Base-by-base conservation (phyloP, 2,113 vertebrate species). In the Chlamydotis undulata region DNA sequence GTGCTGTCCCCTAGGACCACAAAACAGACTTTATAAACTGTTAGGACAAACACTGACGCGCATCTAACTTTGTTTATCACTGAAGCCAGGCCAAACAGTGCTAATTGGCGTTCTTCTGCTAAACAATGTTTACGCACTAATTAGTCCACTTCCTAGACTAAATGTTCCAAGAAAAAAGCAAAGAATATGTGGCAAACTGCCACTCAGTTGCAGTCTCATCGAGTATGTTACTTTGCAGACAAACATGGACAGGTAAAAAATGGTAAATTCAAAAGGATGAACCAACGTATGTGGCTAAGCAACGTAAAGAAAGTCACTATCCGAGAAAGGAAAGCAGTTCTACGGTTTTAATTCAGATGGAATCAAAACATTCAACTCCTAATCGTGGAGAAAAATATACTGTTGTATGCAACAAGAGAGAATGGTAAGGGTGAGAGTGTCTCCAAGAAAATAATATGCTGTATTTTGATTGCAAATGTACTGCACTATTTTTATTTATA, bases 61-160 rank as follows among this genome's bases (percentile, higher is more conserved):
- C 95, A 94, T 97, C 91, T 92, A 94, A 93, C 92, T 97, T 95
- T 98, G 96, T 97, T 98, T 98, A 97, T 97, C 70, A 4, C 69
- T 94, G 92, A 96, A 97, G 74, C 41, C 74, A 91, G 83, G 96
- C 95, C 96, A 97, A 97, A 97, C 95, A 96, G 94, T 90, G 96
- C 97, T 98, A 98, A 99, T 98, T 98, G 98, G 97, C 97, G 93
- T 87, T 96, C 49, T 90, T 98, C 96, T 98, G 96, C 97, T 98
- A 95, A 97, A 98, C 92, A 96, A 93, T 98, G 98, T 98, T 99
- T 98, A 98, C 93, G 82, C 43, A 52, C 97, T 98, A 98, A 99
- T 98, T 98, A 98, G 97, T 95, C 98, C 95, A 98, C 98, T 99
- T 99, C 98, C 99, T 98, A 98, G 98, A 98, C 97, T 95, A 97